Base-by-base conservation (phyloP, 2,888 invertebrate species). In the Willowsia nigromaculata region DNA sequence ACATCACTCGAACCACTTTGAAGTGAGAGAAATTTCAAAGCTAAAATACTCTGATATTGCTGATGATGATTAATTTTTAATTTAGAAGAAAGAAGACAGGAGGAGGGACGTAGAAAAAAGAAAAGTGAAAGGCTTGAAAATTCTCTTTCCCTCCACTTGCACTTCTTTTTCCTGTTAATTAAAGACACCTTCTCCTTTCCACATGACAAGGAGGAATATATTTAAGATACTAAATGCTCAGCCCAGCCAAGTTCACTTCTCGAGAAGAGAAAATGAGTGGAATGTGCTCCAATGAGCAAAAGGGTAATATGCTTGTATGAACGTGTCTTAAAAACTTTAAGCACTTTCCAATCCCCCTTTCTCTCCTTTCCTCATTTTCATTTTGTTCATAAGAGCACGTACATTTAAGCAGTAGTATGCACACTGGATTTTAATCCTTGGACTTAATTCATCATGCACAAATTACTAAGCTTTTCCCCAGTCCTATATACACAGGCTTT, bases 251-350 rank as follows among this genome's bases (percentile, higher is more conserved):
- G 27, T 27, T 13, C 11, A 33, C 18, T 43, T 74, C 43, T 11
- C 9, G 13, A 78, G 40, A 5, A 43, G 62, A 85, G 80, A 50
- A 80, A 85, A 85, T 78, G 65, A 80, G 68, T 30, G 80, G 47
- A 76, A 65, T 84, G 40, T 86, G 86, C 86, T 86, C 37, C 56
- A 86, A 50, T 86, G 86, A 80, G 80, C 80, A 80, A 76, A 76
- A 86, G 86, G 65, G 86, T 65, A 83, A 83, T 76, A 83, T 83
- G 62, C 68, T 59, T 62, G 68, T 65, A 68, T 59, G 83, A 83
- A 74, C 85, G 74, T 74, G 87, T 82, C 87, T 82, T 87, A 71
- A 87, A 87, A 85, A 87, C 68, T 71, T 87, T 85, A 80, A 87
- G 87, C 68, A 81, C 86, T 80, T 65, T 80, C 53, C 86, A 27